Evolutionary conservation across 2,888 invertebrate species (phyloP).

Genomic region (Troides helena): DNA sequence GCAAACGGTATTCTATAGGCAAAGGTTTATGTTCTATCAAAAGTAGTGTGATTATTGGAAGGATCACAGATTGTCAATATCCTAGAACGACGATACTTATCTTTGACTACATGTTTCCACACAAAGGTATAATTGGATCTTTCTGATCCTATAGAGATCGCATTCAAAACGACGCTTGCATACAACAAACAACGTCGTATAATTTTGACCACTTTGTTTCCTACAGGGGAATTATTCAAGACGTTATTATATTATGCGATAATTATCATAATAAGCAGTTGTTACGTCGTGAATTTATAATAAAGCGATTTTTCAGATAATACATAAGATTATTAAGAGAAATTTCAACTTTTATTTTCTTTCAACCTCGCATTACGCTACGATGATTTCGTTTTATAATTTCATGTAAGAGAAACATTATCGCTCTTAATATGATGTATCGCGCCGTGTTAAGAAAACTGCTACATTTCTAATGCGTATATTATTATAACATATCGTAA

Average conservation of each 20-base stretch:
- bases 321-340: neutral
- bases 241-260: slow-evolving; percentile 10
- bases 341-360: neutral
- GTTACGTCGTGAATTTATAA: slow-evolving; percentile 19
- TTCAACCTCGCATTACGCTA: neutral
- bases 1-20: too few species aligned
- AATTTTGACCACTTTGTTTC: slow-evolving; percentile 14
- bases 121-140: too few species aligned
- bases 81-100: too few species aligned
- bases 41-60: too few species aligned
- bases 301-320: slow-evolving; percentile 24
- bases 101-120: too few species aligned
- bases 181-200: slow-evolving; percentile 14
- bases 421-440: neutral
- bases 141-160: too few species aligned
- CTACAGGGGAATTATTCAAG: slow-evolving; percentile 13
- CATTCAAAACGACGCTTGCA: too few species aligned
- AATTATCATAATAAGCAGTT: slow-evolving; percentile 22
- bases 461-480: neutral
- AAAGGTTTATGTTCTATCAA: too few species aligned
- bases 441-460: neutral
- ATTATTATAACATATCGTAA: neutral
- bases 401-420: neutral
- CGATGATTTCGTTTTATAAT: slow-evolving; percentile 1
- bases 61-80: too few species aligned